phyloP scores from a whole-genome alignment of 2,797 vertebrate species.

The Florisuga fusca region DNA sequence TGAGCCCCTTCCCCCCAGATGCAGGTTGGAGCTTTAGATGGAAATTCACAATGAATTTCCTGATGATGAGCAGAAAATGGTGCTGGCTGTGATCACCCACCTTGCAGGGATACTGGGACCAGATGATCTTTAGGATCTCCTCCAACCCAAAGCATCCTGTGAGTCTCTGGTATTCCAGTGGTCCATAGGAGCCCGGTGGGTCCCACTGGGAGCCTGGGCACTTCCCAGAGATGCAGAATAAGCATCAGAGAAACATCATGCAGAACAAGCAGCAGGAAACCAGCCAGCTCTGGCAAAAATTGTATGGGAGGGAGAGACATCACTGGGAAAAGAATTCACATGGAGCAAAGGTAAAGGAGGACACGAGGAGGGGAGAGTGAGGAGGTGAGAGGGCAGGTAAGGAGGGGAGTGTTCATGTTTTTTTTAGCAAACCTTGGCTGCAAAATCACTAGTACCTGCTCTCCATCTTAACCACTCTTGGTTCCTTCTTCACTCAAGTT shows the following conservation, averaged over 20 bases:
- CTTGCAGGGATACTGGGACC: too few relatives aligned
- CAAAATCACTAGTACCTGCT: background rate
- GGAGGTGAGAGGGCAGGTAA: background rate
- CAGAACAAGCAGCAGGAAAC: background rate
- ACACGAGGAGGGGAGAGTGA: too few relatives aligned
- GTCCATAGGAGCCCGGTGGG: background rate
- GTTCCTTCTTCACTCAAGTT: fast-evolving
- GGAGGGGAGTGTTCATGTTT: too few relatives aligned
- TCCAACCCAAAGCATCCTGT: too few relatives aligned
- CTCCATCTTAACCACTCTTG: background rate
- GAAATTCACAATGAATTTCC: background rate
- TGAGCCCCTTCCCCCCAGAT: background rate
- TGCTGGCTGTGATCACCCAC: background rate
- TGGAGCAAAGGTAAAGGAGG: background rate
- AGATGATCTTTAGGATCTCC: too few relatives aligned
- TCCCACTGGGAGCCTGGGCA: background rate
- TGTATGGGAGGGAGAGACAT: background rate
- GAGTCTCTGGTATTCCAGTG: too few relatives aligned
- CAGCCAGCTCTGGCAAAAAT: background rate
- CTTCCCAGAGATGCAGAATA: background rate
- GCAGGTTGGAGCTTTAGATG: background rate
- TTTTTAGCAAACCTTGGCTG: background rate
- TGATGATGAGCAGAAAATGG: background rate
- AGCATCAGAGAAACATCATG: background rate
- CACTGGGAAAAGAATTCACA: background rate